Percentiles rank a stretch among this genome's conserved stretches.
Conservation (phyloP, 2,888 invertebrate species). For the Lysandra bellargus region DNA sequence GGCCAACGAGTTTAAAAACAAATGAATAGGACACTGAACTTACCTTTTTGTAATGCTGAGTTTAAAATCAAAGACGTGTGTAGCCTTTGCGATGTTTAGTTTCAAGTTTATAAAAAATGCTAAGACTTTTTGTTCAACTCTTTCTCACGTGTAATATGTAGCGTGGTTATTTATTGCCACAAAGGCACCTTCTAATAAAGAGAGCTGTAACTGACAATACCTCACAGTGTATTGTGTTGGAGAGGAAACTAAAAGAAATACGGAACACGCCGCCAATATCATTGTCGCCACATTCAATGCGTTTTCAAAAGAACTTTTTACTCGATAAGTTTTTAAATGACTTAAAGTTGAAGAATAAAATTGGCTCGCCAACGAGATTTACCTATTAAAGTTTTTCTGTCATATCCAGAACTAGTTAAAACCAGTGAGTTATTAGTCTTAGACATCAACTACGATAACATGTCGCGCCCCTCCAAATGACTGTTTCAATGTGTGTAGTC, state of each 20-base stretch:
- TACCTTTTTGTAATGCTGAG: too few species aligned
- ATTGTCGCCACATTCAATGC: conserved; percentile 8
- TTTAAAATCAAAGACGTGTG: too few species aligned
- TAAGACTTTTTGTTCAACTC: too few species aligned
- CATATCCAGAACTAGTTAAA: background rate
- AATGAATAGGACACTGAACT: too few species aligned
- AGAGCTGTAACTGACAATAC: background rate
- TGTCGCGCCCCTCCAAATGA: too few species aligned
- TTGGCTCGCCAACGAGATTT: background rate
- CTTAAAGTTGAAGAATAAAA: background rate
- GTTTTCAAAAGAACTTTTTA: conserved; percentile 2
- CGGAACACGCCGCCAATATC: conserved; percentile 11
- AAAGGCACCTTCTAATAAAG: conserved; percentile 16
- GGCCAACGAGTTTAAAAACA: too few species aligned
- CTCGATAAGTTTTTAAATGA: background rate
- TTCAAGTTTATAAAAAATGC: too few species aligned
- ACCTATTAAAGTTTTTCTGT: background rate
- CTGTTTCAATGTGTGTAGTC: too few species aligned
- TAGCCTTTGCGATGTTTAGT: too few species aligned
- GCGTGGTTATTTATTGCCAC: background rate
- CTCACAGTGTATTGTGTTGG: conserved; percentile 30
- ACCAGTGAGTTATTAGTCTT: background rate
- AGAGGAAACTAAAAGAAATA: conserved; percentile 30
- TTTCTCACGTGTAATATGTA: too few species aligned
- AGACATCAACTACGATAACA: too few species aligned